These are phyloP conservation scores for Pristionchus arcanus DNA, from an alignment of 2,888 invertebrate species.

Conservation along the genomic window DNA sequence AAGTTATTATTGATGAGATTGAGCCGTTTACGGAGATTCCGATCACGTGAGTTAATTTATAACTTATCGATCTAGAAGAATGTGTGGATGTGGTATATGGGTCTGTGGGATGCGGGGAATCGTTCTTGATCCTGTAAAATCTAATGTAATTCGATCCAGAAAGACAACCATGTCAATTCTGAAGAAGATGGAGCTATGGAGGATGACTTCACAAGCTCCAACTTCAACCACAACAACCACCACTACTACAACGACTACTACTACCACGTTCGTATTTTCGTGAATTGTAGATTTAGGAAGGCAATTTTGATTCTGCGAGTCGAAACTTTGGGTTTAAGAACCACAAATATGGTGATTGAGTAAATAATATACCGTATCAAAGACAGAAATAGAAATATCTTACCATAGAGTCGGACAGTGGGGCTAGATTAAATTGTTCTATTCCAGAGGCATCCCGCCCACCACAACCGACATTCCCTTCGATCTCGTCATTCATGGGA, in stretches of 20 bases:
- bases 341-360: too few species aligned
- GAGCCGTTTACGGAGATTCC: slow-evolving; percentile 39
- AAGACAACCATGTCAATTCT: slow-evolving; percentile 52
- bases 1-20: slow-evolving; percentile 51
- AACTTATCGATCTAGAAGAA: not conserved
- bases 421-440: not conserved
- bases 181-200: slow-evolving; percentile 54
- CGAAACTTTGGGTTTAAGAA: too few species aligned
- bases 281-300: not conserved
- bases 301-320: not conserved
- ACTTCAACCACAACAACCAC: slow-evolving; percentile 51
- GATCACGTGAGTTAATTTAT: not conserved
- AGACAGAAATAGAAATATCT: too few species aligned
- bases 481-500: slow-evolving; percentile 74
- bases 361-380: too few species aligned
- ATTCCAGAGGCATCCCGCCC: slow-evolving; percentile 52
- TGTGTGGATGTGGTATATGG: not conserved
- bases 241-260: slow-evolving; percentile 26
- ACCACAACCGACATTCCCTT: slow-evolving; percentile 69
- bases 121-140: too few species aligned
- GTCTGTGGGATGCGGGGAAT: too few species aligned
- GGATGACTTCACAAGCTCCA: slow-evolving; percentile 47
- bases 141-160: not conserved
- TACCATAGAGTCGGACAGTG: too few species aligned
- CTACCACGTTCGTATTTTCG: not conserved